A percentile compares a stretch with the other conserved stretches of the same genome.
phyloP scores from a whole-genome alignment of 92 coral and sea anemone genomes.

The Bergia puertoricense region DNA sequence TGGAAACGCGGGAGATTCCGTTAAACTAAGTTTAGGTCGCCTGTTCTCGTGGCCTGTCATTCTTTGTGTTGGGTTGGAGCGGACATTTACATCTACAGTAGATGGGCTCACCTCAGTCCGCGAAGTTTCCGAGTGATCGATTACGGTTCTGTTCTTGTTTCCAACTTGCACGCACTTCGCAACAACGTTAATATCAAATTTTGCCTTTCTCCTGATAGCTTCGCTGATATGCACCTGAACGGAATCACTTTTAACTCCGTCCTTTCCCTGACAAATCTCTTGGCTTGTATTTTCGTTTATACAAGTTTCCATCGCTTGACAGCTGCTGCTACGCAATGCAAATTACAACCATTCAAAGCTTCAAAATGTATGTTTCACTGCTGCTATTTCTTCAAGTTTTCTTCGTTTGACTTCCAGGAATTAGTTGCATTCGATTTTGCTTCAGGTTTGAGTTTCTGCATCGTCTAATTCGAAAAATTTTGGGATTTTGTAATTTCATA shows the following conservation, averaged over 20 bases:
- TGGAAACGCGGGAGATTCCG: conserved; percentile 6
- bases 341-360: background rate
- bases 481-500: background rate
- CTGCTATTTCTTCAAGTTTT: background rate
- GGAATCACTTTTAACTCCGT: background rate
- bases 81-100: no score
- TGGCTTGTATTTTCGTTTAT: background rate
- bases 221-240: background rate
- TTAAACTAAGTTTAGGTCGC: background rate
- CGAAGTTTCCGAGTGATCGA: background rate
- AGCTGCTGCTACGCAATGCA: conserved; percentile 28
- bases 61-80: background rate
- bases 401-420: background rate
- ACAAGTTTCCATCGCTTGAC: background rate
- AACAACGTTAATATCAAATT: background rate
- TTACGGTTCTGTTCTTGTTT: background rate
- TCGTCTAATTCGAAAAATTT: background rate
- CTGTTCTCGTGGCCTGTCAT: background rate
- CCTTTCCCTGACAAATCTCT: background rate
- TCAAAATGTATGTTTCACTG: background rate
- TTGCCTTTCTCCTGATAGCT: background rate
- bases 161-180: conserved; percentile 5
- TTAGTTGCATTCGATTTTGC: background rate
- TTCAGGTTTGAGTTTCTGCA: background rate
- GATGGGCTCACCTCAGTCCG: no score